Base-by-base conservation (phyloP, 1,140 invertebrate genomes). In the Hypsibius dujardini region DNA sequence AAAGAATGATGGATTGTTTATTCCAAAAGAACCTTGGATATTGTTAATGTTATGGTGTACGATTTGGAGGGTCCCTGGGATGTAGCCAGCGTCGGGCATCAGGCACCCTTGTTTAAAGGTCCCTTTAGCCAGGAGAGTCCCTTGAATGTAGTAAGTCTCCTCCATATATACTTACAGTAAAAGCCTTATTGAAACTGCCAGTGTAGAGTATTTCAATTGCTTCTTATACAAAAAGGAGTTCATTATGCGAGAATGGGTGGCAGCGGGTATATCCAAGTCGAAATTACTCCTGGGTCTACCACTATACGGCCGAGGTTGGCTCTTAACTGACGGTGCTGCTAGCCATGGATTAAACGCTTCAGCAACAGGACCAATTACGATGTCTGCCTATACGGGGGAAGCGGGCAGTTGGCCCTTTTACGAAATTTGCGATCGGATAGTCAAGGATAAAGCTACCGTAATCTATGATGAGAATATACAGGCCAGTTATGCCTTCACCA, bases 1-100 rank as follows among this genome's bases (percentile, higher is more conserved):
- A 12, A 56, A 56, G 7, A 56, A 56, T 56, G 50, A 7, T 7
- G 50, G n/a, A 56, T n/a, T 56, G 7, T n/a, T 56, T 7, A 56
- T n/a, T 56, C n/a, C n/a, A 56, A n/a, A 56, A 56, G 50, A n/a
- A 56, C 50, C n/a, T 56, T 56, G 50, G 50, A 56, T 56, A 56
- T 56, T 56, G 50, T n/a, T 56, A 56, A 56, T 56, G 50, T 56
- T 7, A 56, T 56, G 50, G n/a, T n/a, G 50, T 56, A 56, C n/a
- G 50, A 56, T 56, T 12, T 56, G 50, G 7, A 56, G 7, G 50
- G 50, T n/a, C 7, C 50, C 7, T 56, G 50, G 50, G n/a, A n/a
- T 56, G 7, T n/a, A 7, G n/a, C 7, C 50, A 7, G n/a, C 7
- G 50, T 56, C 7, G 50, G 50, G n/a, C 50, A 56, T 56, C 50